These are phyloP conservation scores for Desmodus rotundus DNA, from an alignment of 2,113 vertebrate genomes.

Conservation along the genomic window DNA sequence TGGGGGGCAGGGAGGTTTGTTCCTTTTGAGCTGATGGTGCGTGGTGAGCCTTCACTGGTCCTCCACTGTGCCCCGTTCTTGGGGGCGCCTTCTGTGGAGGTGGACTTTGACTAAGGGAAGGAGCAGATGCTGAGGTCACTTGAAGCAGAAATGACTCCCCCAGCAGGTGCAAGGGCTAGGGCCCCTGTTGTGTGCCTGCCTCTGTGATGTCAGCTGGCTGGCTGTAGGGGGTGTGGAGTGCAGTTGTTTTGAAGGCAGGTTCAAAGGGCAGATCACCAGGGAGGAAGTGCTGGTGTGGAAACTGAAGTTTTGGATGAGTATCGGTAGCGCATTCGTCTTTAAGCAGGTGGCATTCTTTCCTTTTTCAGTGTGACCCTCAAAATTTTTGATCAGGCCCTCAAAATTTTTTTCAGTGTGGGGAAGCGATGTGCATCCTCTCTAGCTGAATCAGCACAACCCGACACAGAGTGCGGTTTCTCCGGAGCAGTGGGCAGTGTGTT, in stretches of 20 bases:
- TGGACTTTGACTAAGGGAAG: not conserved
- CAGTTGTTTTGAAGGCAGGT: slow-evolving; percentile 52
- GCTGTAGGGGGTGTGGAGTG: not conserved
- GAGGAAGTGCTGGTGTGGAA: slow-evolving; percentile 44
- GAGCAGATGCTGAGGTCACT: not conserved
- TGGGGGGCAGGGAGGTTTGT: rapidly evolving
- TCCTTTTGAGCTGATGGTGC: not conserved
- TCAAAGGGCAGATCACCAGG: slow-evolving; percentile 42
- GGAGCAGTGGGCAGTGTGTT: not conserved
- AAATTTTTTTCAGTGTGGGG: not conserved
- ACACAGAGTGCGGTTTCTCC: not conserved
- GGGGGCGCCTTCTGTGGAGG: not conserved
- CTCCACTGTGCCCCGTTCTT: not conserved
- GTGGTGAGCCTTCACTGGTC: not conserved
- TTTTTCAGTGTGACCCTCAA: slow-evolving; percentile 11
- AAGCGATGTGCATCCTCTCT: not conserved
- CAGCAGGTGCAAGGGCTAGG: slow-evolving; percentile 14
- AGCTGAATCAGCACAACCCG: not conserved
- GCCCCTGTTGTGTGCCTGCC: not conserved
- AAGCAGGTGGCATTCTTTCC: not conserved
- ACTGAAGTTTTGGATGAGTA: not conserved
- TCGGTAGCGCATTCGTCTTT: not conserved
- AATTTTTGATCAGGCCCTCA: too few species aligned
- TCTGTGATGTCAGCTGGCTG: slow-evolving; percentile 43
- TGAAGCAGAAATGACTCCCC: not conserved